Evolutionary conservation across 2,888 invertebrate genomes (phyloP).

Genomic region (Steinernema scapterisci): DNA sequence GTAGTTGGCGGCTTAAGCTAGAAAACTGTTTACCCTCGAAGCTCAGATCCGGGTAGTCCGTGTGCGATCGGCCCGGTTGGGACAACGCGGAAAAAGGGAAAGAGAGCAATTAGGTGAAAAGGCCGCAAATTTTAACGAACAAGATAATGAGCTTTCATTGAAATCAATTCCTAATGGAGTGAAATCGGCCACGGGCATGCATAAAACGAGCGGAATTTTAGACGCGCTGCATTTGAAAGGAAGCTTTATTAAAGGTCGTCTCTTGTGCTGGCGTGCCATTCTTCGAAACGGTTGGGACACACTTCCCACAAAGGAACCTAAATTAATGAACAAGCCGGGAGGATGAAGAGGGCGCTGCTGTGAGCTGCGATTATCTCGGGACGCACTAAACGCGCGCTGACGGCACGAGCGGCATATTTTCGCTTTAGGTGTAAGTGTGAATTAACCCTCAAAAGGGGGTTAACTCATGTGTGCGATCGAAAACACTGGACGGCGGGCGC

Average conservation of each 20-base stretch:
- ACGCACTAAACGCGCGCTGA: too few relatives aligned
- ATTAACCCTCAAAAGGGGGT: background rate
- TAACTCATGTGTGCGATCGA: background rate
- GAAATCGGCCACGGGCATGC: background rate
- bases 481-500: too few relatives aligned
- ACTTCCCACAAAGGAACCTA: background rate
- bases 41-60: too few relatives aligned
- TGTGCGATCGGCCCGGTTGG: too few relatives aligned
- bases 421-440: background rate
- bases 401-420: too few relatives aligned
- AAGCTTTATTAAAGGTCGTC: too few relatives aligned
- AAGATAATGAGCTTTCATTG: slow-evolving; percentile 26
- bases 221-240: background rate
- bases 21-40: background rate
- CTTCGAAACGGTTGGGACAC: background rate
- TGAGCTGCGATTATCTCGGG: too few relatives aligned
- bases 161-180: slow-evolving; percentile 29
- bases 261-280: background rate
- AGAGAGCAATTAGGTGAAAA: slow-evolving; percentile 22
- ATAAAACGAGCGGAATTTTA: background rate
- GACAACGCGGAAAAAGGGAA: background rate
- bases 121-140: slow-evolving; percentile 23
- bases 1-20: background rate
- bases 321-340: slow-evolving; percentile 3
- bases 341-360: too few relatives aligned